These are phyloP conservation scores for Fregetta grallaria DNA, from an alignment of 2,113 vertebrate genomes.

Conservation along the genomic window DNA sequence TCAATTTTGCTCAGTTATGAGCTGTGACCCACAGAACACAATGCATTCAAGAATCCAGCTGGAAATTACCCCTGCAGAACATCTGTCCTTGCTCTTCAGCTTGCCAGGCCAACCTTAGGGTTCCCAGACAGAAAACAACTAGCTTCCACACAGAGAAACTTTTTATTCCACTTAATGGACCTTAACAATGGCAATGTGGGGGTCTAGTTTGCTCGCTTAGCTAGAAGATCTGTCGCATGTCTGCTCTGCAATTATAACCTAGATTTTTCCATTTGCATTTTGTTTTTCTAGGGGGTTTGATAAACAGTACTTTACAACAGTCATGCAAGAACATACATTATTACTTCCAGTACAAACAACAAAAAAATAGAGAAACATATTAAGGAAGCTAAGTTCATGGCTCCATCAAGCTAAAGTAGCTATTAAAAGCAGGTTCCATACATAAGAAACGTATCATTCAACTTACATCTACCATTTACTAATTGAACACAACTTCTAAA, in stretches of 20 bases:
- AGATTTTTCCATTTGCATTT: not conserved
- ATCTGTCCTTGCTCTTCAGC: not conserved
- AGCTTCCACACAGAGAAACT: not conserved
- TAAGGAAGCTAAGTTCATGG: not conserved
- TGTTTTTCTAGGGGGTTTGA: not conserved
- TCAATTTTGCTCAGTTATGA: conserved; percentile 45
- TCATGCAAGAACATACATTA: not conserved
- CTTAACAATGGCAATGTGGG: not conserved
- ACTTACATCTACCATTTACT: not conserved
- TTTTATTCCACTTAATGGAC: not conserved
- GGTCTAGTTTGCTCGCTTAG: not conserved
- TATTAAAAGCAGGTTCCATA: not conserved
- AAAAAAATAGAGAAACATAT: not conserved
- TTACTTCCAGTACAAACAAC: not conserved
- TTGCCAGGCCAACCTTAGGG: not conserved
- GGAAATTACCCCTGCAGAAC: conserved; percentile 32
- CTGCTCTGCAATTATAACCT: not conserved
- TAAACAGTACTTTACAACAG: not conserved
- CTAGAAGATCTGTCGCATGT: not conserved
- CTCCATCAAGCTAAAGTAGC: not conserved
- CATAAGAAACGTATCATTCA: not conserved
- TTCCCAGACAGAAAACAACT: conserved; percentile 15
- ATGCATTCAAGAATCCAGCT: conserved; percentile 23
- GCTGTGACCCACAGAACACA: conserved; percentile 25
- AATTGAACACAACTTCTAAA: not conserved